Percentiles rank a stretch among this genome's conserved stretches.
Conservation (phyloP, 2,113 vertebrate species). For the Aspidoscelis tigris region DNA sequence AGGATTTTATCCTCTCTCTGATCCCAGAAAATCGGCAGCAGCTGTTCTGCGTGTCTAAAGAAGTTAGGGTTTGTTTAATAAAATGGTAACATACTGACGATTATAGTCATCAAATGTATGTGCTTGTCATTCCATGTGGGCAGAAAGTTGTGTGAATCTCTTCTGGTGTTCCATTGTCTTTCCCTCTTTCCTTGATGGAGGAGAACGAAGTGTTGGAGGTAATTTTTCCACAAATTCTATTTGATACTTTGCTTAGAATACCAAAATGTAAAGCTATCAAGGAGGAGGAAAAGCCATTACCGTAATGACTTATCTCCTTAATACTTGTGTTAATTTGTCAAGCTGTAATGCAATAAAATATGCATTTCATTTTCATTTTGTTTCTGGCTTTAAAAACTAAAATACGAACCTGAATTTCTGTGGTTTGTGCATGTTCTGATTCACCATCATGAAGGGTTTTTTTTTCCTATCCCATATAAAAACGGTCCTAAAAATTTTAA, state of each 20-base stretch:
- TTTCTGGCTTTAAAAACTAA: conserved; percentile 9
- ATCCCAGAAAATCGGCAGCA: conserved; percentile 60
- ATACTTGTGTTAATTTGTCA: not conserved
- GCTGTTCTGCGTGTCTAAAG: conserved; percentile 39
- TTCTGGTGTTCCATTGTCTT: not conserved
- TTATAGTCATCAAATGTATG: conserved; percentile 38
- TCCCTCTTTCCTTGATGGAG: conserved; percentile 12
- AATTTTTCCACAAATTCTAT: conserved; percentile 10
- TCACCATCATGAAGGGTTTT: not conserved
- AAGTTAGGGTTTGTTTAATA: conserved; percentile 32
- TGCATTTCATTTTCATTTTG: conserved; percentile 15
- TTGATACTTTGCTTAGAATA: conserved; percentile 10
- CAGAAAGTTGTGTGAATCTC: not conserved
- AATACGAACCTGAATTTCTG: not conserved
- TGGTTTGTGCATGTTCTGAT: conserved; percentile 9
- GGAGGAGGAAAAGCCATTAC: not conserved
- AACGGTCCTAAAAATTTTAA: conserved; percentile 1
- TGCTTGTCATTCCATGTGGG: conserved; percentile 33
- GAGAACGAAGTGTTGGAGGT: conserved; percentile 29
- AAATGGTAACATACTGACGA: conserved; percentile 38
- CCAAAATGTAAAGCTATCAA: conserved; percentile 21
- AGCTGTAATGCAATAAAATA: conserved; percentile 23
- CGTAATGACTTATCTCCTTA: conserved; percentile 20
- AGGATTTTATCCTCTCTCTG: conserved; percentile 55
- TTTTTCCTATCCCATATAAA: not conserved